Percentiles rank a stretch among this genome's conserved stretches.
Evolutionary conservation across 2,113 vertebrate species (phyloP).

Genomic region (Perccottus glenii): DNA sequence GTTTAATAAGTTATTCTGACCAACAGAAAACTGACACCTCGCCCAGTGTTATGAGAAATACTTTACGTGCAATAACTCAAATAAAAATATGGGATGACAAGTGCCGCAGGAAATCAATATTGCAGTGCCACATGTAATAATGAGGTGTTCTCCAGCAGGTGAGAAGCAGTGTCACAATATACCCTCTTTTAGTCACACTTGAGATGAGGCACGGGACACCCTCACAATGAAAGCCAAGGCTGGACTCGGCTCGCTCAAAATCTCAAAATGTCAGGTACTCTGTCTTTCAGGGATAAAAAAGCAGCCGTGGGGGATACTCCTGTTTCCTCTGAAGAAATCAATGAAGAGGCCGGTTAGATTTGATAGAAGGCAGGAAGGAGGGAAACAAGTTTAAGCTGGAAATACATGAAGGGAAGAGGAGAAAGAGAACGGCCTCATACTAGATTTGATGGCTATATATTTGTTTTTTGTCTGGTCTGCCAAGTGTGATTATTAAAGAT

Average conservation of each 20-base stretch:
- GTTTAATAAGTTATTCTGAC: too few species aligned
- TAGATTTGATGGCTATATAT: slow-evolving; percentile 1
- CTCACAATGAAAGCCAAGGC: slow-evolving; percentile 41
- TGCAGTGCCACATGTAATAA: slow-evolving; percentile 30
- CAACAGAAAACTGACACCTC: not conserved
- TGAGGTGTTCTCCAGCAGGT: slow-evolving; percentile 17
- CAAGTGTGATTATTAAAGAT: slow-evolving; percentile 1
- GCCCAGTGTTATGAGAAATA: not conserved
- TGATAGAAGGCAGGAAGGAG: slow-evolving; percentile 43
- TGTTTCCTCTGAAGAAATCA: slow-evolving; percentile 69
- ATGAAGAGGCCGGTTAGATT: slow-evolving; percentile 58
- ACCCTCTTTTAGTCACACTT: slow-evolving; percentile 24
- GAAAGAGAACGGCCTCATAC: not conserved
- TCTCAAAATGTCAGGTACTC: slow-evolving; percentile 73
- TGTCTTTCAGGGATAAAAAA: slow-evolving; percentile 65
- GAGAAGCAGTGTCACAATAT: slow-evolving; percentile 45
- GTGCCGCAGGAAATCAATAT: slow-evolving; percentile 15
- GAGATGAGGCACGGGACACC: slow-evolving; percentile 23
- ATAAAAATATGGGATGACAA: not conserved
- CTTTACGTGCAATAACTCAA: not conserved
- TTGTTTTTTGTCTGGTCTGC: slow-evolving; percentile 1
- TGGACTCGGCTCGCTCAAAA: slow-evolving; percentile 60
- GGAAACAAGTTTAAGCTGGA: slow-evolving; percentile 33
- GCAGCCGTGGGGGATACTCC: slow-evolving; percentile 62
- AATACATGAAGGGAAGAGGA: slow-evolving; percentile 40